Evolutionary conservation across 2,113 vertebrate species (phyloP), one percentile per base, ranked within the genome.

Genomic region (Chaetorhynchus papuensis): DNA sequence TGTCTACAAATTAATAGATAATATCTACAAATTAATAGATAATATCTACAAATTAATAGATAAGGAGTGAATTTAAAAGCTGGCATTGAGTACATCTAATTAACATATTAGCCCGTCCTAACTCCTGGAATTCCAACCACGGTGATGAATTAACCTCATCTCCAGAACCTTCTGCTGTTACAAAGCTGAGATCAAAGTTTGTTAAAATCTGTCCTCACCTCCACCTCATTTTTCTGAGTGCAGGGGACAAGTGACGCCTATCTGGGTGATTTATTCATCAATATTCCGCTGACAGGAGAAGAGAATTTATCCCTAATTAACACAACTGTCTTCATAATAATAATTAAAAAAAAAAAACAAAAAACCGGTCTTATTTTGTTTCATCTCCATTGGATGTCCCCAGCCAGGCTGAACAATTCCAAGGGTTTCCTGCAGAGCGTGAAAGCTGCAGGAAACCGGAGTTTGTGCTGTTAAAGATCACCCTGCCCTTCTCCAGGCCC

Each of bases 291-390:
- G 12, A 3, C 1, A 15, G 37, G 27, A 18, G 52, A 15, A 35
- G 64, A 33, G 4, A n/a, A 47, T 8, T 3, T 27, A 54, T 39
- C 17, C 15, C 7, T 9, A 8, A 66, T n/a, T 14, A 27, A 19
- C 12, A 22, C 22, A 18, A 5, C 2, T 3, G 3, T 3, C 2
- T 1, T 19, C 2, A 33, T 11, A 22, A 18, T 26, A 39, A n/a
- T n/a, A n/a, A n/a, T n/a, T n/a, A n/a, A n/a, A n/a, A n/a, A 28
- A 53, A 8, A 13, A 68, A 20, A 15, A 22, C 0, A 26, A 49
- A 5, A 23, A 68, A 39, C 39, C 1, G 2, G 2, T 3, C 7
- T 42, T 23, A 3, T 27, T 88, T 76, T 16, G 13, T 39, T 50
- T 69, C 39, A 61, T 0, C 27, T 84, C 57, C 13, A 18, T 1